phyloP scores from a whole-genome alignment of 37 sponge, comb jelly and placozoan genomes.

The Spongilla lacustris region DNA sequence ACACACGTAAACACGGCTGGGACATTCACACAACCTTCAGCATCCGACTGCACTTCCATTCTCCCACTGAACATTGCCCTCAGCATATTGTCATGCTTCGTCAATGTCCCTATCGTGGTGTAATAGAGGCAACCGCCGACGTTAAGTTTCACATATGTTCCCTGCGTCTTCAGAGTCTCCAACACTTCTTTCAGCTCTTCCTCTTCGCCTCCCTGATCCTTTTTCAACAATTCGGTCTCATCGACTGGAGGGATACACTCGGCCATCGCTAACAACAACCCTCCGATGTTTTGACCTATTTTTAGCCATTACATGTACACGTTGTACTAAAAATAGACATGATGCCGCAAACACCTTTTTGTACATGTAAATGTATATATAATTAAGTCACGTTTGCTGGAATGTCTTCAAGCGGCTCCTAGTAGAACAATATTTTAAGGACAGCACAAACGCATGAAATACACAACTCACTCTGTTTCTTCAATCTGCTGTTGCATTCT shows the following conservation, averaged over 20 bases:
- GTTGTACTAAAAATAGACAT: constrained; percentile 27
- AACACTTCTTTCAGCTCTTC: constrained; percentile 56
- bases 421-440: not conserved
- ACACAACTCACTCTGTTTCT: constrained; percentile 22
- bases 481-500: constrained; percentile 26
- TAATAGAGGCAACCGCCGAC: constrained; percentile 93
- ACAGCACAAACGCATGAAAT: not conserved
- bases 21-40: constrained; percentile 70
- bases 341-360: not conserved
- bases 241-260: constrained; percentile 1
- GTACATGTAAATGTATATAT: not conserved
- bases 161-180: constrained; percentile 42
- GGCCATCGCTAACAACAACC: constrained; percentile 1
- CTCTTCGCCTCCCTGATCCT: constrained; percentile 22
- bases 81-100: constrained; percentile 95
- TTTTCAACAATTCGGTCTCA: not conserved
- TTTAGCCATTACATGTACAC: not conserved
- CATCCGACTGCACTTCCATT: constrained; percentile 90
- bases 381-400: not conserved
- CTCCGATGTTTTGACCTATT: not conserved
- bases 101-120: constrained; percentile 91
- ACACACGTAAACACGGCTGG: not conserved
- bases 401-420: constrained; percentile 27
- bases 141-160: constrained; percentile 94
- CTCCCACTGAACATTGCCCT: constrained; percentile 98